Evolutionary conservation across 2,797 vertebrate genomes (phyloP).

Genomic region (Graptemys geographica): DNA sequence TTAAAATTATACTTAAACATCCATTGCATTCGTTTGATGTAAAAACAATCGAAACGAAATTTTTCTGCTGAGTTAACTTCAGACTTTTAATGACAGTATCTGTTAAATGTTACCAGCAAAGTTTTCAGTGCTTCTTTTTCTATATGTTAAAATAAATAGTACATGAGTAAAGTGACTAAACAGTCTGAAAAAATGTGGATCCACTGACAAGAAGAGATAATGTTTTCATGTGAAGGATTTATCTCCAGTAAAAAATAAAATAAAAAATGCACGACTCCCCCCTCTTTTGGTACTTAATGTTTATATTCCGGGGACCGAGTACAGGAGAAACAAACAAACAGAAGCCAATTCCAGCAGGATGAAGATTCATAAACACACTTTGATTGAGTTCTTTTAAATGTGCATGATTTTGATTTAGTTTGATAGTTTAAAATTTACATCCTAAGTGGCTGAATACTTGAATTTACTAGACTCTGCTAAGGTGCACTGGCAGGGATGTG

Average conservation of each 20-base stretch:
- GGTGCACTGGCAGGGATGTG: fast-evolving
- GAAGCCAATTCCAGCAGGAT: neutral
- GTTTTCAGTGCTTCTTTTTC: neutral
- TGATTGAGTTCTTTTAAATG: constrained; percentile 33
- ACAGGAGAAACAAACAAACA: neutral
- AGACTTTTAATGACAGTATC: neutral
- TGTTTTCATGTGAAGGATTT: neutral
- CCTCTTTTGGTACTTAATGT: neutral
- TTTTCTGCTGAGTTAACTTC: neutral
- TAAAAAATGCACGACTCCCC: neutral
- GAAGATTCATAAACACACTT: neutral
- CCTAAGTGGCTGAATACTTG: neutral
- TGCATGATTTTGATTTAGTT: neutral
- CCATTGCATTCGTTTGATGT: neutral
- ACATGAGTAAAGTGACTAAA: neutral
- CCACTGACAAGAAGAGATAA: neutral
- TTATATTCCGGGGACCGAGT: neutral
- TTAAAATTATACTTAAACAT: neutral
- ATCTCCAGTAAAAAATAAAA: neutral
- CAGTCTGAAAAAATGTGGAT: neutral
- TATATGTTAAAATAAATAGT: neutral
- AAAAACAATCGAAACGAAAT: neutral
- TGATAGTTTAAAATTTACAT: constrained; percentile 16
- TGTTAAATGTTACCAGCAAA: neutral
- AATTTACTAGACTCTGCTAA: neutral